Percentiles rank a stretch among this genome's conserved stretches.
Conservation (phyloP, 2,888 invertebrate species). For the Patella depressa region DNA sequence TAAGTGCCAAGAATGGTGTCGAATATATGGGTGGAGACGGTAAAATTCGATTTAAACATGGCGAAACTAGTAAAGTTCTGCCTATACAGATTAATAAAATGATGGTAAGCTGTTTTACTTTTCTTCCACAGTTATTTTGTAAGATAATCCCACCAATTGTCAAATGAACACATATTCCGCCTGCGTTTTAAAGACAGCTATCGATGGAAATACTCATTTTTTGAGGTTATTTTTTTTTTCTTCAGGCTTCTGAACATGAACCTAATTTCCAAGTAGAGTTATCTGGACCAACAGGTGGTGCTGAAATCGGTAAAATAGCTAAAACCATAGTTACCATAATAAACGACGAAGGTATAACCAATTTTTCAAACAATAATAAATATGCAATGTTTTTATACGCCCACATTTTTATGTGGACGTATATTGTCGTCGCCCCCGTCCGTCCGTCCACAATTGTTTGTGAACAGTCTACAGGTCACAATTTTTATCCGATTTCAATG, state of each 20-base stretch:
- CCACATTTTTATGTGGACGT: too few species aligned
- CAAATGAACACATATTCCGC: too few species aligned
- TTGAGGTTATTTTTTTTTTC: too few species aligned
- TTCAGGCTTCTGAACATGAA: slow-evolving; percentile 59
- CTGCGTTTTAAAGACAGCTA: background rate
- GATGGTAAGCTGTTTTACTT: slow-evolving; percentile 50
- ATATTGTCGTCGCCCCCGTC: too few species aligned
- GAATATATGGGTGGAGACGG: slow-evolving; percentile 75
- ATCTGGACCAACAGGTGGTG: slow-evolving; percentile 70
- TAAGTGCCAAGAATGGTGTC: slow-evolving; percentile 74
- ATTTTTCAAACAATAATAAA: background rate
- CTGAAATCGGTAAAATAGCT: slow-evolving; percentile 74
- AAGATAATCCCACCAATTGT: too few species aligned
- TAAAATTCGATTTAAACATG: slow-evolving; percentile 69
- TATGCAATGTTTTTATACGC: background rate
- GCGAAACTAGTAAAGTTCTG: slow-evolving; percentile 74
- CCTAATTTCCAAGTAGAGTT: slow-evolving; percentile 77
- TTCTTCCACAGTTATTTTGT: too few species aligned
- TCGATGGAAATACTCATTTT: too few species aligned
- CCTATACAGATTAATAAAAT: slow-evolving; percentile 76
- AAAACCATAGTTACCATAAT: slow-evolving; percentile 76
- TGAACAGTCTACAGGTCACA: too few species aligned
- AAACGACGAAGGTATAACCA: slow-evolving; percentile 75
- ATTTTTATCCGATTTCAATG: too few species aligned
- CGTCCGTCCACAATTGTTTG: too few species aligned